Evolutionary conservation across 2,888 invertebrate genomes (phyloP).

Genomic region (Aelia acuminata): DNA sequence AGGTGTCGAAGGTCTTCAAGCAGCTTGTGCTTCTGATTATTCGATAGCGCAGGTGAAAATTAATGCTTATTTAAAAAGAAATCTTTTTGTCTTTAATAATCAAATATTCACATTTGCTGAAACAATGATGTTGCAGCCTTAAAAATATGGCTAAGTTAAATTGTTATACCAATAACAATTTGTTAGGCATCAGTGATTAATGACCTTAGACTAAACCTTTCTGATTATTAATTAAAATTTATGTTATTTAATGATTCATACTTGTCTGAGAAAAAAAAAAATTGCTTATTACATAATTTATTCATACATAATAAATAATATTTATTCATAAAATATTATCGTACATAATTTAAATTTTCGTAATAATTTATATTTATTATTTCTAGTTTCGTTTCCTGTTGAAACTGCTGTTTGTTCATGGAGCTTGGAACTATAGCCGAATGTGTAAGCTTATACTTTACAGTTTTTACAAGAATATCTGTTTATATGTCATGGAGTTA

Average conservation of each 20-base stretch:
- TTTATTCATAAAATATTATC: not conserved
- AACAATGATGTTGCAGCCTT: not conserved
- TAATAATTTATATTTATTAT: slow-evolving; percentile 45
- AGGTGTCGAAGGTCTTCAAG: slow-evolving; percentile 98
- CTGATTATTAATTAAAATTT: no score
- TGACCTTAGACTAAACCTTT: no score
- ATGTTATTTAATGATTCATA: no score
- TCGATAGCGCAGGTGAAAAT: slow-evolving; percentile 88
- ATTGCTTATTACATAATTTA: no score
- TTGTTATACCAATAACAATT: no score
- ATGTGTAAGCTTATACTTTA: slow-evolving; percentile 98
- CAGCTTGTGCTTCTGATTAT: slow-evolving; percentile 98
- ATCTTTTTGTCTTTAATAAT: not conserved
- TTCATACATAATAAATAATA: no score
- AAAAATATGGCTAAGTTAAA: no score
- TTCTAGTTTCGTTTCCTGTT: slow-evolving; percentile 91
- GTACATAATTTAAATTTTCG: not conserved
- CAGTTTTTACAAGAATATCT: slow-evolving; percentile 99
- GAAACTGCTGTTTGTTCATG: slow-evolving; percentile 94
- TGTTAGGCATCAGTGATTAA: no score
- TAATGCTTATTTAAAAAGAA: not conserved
- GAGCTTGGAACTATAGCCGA: slow-evolving; percentile 98
- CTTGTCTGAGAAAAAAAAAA: no score
- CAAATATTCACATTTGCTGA: no score
- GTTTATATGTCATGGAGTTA: slow-evolving; percentile 97